These are phyloP conservation scores for Drosophila quinaria DNA, from an alignment of 2,888 invertebrate species.

Conservation along the genomic window DNA sequence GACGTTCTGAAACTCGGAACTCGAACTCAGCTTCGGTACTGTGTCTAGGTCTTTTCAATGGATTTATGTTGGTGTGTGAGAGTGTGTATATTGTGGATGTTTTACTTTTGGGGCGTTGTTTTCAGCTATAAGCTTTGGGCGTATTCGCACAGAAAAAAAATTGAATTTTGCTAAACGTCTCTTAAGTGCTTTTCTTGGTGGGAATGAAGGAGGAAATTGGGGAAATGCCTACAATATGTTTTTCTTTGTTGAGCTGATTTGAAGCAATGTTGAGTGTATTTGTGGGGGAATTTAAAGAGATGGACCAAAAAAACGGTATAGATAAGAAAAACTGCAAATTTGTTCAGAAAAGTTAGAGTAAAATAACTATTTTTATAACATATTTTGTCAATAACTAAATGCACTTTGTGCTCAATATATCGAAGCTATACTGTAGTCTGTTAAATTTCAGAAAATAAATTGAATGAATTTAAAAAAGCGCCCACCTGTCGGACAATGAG, in stretches of 20 bases:
- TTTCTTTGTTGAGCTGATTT: constrained; percentile 34
- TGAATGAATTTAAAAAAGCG: constrained; percentile 10
- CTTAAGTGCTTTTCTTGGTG: constrained; percentile 49
- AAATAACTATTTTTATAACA: neutral
- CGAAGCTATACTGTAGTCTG: constrained; percentile 1
- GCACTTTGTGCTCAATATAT: neutral
- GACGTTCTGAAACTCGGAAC: constrained; percentile 46
- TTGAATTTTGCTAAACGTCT: constrained; percentile 66
- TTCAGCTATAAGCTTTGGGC: constrained; percentile 40
- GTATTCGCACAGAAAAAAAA: constrained; percentile 54
- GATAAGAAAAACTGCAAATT: too few relatives aligned
- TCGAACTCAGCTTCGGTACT: constrained; percentile 49
- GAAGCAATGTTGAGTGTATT: constrained; percentile 5
- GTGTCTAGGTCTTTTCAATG: constrained; percentile 50
- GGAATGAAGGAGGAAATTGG: constrained; percentile 9
- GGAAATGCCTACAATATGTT: constrained; percentile 63
- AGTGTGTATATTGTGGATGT: constrained; percentile 42
- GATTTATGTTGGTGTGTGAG: constrained; percentile 28
- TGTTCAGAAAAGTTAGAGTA: neutral
- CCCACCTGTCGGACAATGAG: constrained; percentile 31
- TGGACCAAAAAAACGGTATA: too few relatives aligned
- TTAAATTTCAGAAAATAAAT: constrained; percentile 18
- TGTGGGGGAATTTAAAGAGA: neutral
- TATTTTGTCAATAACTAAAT: neutral
- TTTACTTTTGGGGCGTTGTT: constrained; percentile 74